Evolutionary conservation across 2,797 vertebrate species (phyloP), one percentile per base, ranked within the genome.

Genomic region (Pangasius larnaudii): DNA sequence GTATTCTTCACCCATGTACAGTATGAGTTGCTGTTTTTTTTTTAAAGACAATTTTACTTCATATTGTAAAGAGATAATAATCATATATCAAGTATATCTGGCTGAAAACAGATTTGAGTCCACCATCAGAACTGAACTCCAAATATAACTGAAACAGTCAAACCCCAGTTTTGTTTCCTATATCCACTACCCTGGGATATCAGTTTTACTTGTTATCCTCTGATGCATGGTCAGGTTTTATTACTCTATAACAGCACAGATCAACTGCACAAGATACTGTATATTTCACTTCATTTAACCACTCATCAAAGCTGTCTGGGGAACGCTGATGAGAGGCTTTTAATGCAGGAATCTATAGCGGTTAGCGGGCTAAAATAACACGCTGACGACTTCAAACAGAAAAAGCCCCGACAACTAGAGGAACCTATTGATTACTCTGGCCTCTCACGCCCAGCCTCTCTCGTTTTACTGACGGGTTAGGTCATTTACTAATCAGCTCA

Each of bases 341-440:
- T n/a, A 46, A 56, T 80, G 77, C 56, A 18, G 46, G 69, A 88
- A 89, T 89, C 90, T 74, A 88, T 87, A 90, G 75, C 33, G 58
- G 79, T 71, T 75, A 69, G 42, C 27, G 30, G 79, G 82, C 85
- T 82, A 82, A 88, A 87, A 89, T 84, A 86, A 88, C 59, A 88
- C 63, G 78, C 72, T 78, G 83, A 72, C 46, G 86, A 80, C 51
- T 58, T 84, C 19, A 71, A 88, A 85, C 78, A 39, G 22, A 82
- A 77, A 77, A 78, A 61, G 14, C 39, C n/a, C 63, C n/a, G 74
- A 85, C 75, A 85, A 83, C 63, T 36, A 53, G 67, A 83, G 13
- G 11, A 56, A 56, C 74, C 63, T 85, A 88, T 87, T 87, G 87
- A 89, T 85, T 74, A 39, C 71, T 4, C 53, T 36, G 49, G 30